Evolutionary conservation across 2,888 invertebrate genomes (phyloP), one percentile per base, ranked within the genome.

Genomic region (Drosophila paranaensis): DNA sequence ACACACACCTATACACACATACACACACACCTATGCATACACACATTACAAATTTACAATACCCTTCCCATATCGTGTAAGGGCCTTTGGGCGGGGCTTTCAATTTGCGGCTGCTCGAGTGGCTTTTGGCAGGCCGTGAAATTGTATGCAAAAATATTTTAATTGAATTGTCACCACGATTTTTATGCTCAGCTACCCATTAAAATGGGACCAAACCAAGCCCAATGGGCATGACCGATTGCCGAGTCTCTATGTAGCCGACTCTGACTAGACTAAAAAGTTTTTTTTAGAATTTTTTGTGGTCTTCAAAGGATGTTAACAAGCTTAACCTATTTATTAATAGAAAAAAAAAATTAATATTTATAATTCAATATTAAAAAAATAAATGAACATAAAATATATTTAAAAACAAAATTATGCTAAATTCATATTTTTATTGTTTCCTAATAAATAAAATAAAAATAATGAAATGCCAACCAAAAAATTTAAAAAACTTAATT

Each of bases 111-210:
- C 81, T 78, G 74, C 77, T 81, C 81, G 72, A 80, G 76, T 78
- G 81, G 73, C 79, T 82, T 82, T 82, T 72, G 70, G 67, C 71
- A 69, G 65, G 58, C 72, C 66, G 68, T 79, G 67, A 74, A 82
- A 86, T 82, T 79, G 70, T 78, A 76, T 85, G 82, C 71, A 75
- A 76, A 84, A 84, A 80, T 88, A 85, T 85, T 82, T 85, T 88
- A 88, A 85, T 88, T 85, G 89, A 88, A 88, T 88, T 82, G 87
- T 88, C 89, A 85, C 69, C 66, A 74, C 87, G 81, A 74, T 60
- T 60, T 63, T 60, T 60, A 60, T 40, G 27, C 61, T 4, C 60
- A 40, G 39, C 33, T 50, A 46, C 33, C 46, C 46, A 46, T 46
- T 46, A 39, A 60, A n/a, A 33, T 14, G 20, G 6, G 37, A n/a